phyloP scores from a whole-genome alignment of 2,797 vertebrate genomes.

The Cynodonichthys magdalenae region DNA sequence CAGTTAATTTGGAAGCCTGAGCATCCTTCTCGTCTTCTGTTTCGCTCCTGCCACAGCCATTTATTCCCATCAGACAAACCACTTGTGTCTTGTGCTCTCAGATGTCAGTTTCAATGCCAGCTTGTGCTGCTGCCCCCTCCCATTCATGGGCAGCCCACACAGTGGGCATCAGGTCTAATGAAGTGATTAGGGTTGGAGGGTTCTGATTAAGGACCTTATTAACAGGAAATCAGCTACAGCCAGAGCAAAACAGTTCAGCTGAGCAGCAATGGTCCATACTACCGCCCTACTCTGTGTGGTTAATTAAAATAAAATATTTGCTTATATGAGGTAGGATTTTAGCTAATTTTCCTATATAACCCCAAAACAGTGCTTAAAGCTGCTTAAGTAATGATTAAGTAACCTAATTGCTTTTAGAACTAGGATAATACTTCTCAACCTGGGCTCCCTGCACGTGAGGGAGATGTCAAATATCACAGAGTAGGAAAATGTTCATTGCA shows the following conservation, averaged over 20 bases:
- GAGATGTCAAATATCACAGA: no score
- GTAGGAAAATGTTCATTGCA: no score
- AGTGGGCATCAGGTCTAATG: constrained; percentile 68
- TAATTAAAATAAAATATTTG: constrained; percentile 17
- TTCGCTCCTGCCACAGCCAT: constrained; percentile 63
- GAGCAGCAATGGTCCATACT: constrained; percentile 32
- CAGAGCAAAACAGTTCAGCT: constrained; percentile 45
- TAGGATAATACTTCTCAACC: no score
- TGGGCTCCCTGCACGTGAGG: no score
- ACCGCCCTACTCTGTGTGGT: constrained; percentile 12
- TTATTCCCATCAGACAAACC: constrained; percentile 79
- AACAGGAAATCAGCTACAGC: constrained; percentile 55
- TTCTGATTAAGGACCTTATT: constrained; percentile 64
- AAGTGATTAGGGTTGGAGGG: constrained; percentile 63
- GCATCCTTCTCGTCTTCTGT: constrained; percentile 58
- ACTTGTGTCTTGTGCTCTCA: constrained; percentile 69
- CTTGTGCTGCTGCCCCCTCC: constrained; percentile 50
- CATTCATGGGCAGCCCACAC: constrained; percentile 63
- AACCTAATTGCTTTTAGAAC: no score
- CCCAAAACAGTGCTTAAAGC: no score
- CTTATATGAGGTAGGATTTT: no score
- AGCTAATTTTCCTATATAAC: no score
- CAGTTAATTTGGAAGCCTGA: constrained; percentile 68
- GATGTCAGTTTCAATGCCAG: constrained; percentile 72
- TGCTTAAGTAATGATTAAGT: no score